Evolutionary conservation across 2,888 invertebrate species (phyloP).

Genomic region (Lasioglossum morio): DNA sequence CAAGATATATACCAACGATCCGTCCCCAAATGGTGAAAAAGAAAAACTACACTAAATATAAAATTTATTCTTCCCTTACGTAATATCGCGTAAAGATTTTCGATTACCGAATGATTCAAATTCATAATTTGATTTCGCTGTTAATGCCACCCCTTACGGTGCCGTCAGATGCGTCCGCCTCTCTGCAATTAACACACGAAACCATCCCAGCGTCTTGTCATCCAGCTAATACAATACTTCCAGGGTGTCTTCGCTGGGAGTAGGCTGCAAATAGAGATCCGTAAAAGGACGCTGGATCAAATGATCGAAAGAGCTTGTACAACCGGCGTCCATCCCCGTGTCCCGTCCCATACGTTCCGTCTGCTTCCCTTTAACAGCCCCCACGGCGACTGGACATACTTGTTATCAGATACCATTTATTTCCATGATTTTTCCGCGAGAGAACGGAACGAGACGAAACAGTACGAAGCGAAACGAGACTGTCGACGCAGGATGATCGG

Average conservation of each 20-base stretch:
- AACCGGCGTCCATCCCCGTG: neutral
- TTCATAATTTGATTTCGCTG: too few relatives aligned
- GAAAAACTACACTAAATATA: too few relatives aligned
- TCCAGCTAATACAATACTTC: neutral
- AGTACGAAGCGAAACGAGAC: constrained; percentile 35
- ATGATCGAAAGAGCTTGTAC: neutral
- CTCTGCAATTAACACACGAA: neutral
- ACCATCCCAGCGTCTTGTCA: neutral
- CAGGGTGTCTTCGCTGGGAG: neutral
- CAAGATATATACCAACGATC: too few relatives aligned
- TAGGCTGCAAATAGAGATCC: neutral
- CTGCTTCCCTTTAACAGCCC: neutral
- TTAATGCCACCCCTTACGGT: too few relatives aligned
- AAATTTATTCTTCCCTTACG: too few relatives aligned
- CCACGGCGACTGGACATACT: constrained; percentile 1
- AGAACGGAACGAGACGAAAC: constrained; percentile 39
- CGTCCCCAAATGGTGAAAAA: too few relatives aligned
- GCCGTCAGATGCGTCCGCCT: too few relatives aligned
- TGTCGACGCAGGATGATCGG: constrained; percentile 63
- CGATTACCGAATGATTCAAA: too few relatives aligned
- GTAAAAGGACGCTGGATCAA: neutral
- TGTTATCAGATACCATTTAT: constrained; percentile 66
- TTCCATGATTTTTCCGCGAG: constrained; percentile 51
- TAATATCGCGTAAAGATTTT: too few relatives aligned
- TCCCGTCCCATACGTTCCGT: constrained; percentile 11